These are phyloP conservation scores for Aurelia sp. DNA, from an alignment of 30 jellyfish, hydroid and myxozoan species.

Conservation along the genomic window DNA sequence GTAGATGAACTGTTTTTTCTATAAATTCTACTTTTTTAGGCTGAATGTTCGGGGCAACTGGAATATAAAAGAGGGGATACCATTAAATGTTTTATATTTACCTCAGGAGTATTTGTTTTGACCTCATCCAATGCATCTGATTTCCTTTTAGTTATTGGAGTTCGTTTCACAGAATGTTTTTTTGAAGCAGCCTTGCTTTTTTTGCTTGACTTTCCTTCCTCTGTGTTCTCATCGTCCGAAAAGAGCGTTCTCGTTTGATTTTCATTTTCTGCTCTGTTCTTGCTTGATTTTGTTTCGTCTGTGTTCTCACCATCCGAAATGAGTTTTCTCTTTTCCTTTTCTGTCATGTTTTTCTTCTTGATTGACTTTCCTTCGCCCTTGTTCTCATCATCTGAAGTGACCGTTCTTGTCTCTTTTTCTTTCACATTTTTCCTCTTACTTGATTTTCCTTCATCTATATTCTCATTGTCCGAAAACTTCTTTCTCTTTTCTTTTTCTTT, in stretches of 20 bases:
- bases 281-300: not conserved
- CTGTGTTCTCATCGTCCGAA: conserved; percentile 31
- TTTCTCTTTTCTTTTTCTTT: not conserved
- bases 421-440: not conserved
- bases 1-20: too few species aligned
- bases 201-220: not conserved
- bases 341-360: not conserved
- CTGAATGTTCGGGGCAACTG: too few species aligned
- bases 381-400: conserved; percentile 35
- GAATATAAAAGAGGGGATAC: not conserved
- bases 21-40: too few species aligned
- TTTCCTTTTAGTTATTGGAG: not conserved
- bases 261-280: not conserved
- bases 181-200: conserved; percentile 24
- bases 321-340: not conserved
- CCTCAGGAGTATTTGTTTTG: too few species aligned
- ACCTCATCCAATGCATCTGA: not conserved
- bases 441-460: not conserved
- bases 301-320: conserved; percentile 42
- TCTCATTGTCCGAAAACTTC: conserved; percentile 29
- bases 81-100: not conserved
- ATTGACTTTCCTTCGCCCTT: not conserved
- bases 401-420: not conserved
- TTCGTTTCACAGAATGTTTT: conserved; percentile 33
- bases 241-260: not conserved